Conservation (phyloP, 2,113 vertebrate species). For the Ursus arctos region DNA sequence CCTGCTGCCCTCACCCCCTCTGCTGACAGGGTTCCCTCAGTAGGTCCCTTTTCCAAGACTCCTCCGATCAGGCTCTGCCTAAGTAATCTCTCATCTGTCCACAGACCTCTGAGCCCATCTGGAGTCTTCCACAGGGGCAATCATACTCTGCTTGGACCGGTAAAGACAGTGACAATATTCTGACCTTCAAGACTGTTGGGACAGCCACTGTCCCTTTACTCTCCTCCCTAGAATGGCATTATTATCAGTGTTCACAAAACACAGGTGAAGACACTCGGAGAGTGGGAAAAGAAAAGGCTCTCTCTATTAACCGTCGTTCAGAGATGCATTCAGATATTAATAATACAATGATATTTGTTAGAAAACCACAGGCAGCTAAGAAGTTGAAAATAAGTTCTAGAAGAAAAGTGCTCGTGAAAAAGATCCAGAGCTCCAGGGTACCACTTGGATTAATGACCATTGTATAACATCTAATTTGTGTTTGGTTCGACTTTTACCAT, state of each 20-base stretch:
- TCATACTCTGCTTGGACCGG: not conserved
- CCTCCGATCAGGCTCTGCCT: not conserved
- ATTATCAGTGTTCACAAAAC: not conserved
- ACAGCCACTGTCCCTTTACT: not conserved
- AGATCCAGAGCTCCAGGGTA: not conserved
- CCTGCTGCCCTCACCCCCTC: too few relatives aligned
- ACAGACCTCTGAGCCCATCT: not conserved
- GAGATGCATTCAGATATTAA: not conserved
- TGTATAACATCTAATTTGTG: not conserved
- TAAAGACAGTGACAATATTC: not conserved
- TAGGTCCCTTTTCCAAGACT: not conserved
- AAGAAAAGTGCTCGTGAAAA: not conserved
- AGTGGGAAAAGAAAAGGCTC: not conserved
- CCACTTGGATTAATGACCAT: not conserved
- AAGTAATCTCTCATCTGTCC: not conserved
- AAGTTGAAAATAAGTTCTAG: not conserved
- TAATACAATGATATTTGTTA: not conserved
- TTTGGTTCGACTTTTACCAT: not conserved
- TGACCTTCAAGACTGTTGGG: fast-evolving
- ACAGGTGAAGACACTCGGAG: not conserved
- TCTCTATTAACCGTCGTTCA: fast-evolving
- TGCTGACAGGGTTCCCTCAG: fast-evolving
- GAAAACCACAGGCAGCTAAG: not conserved
- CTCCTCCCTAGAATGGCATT: not conserved
- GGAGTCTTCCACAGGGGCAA: not conserved